Conservation (phyloP, 1,140 invertebrate genomes). For the Temnothorax curvispinosus region DNA sequence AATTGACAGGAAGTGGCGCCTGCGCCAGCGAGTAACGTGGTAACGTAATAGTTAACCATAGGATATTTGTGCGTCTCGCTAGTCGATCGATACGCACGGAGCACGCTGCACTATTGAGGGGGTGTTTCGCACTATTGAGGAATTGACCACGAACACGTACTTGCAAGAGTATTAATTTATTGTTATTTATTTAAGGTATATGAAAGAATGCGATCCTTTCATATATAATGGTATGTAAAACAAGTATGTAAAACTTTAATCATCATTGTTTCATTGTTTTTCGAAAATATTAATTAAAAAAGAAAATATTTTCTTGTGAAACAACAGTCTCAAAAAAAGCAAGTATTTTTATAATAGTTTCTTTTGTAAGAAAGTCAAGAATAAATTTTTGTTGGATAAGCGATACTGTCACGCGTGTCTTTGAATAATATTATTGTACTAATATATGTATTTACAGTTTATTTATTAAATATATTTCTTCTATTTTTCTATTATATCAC, state of each 20-base stretch:
- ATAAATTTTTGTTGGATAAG: background rate
- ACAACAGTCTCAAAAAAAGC: background rate
- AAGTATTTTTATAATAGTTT: background rate
- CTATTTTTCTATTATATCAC: background rate
- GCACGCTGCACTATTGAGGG: background rate
- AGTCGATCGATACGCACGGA: constrained; percentile 24
- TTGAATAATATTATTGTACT: background rate
- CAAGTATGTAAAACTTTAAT: background rate
- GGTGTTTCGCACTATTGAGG: too few relatives aligned
- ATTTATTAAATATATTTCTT: constrained; percentile 43
- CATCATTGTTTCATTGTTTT: background rate
- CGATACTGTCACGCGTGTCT: background rate
- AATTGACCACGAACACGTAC: background rate
- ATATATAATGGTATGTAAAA: background rate
- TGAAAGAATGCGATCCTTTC: background rate
- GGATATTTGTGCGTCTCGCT: constrained; percentile 6
- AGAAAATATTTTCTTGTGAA: background rate
- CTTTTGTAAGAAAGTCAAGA: background rate
- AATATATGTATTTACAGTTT: background rate
- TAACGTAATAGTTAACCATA: background rate
- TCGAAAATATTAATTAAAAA: background rate
- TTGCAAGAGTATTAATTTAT: background rate
- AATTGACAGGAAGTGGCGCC: constrained; percentile 6
- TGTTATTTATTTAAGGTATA: background rate
- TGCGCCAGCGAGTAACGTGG: constrained; percentile 9